Evolutionary conservation across 2,888 invertebrate genomes (phyloP).

Genomic region (Sialis fuliginosa): DNA sequence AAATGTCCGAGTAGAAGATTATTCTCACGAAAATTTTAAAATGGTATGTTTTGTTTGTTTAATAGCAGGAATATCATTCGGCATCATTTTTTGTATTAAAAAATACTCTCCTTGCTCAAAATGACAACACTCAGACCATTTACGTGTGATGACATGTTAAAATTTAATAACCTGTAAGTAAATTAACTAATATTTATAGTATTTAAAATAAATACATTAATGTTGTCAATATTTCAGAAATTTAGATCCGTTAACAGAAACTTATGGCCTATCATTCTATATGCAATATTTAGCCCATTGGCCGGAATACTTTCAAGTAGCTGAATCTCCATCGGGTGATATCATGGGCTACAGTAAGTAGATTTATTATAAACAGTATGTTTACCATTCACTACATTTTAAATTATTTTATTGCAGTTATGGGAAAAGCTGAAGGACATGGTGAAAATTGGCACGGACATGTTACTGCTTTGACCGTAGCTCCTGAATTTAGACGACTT

Average conservation of each 20-base stretch:
- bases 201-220: background rate
- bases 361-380: background rate
- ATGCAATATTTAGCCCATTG: conserved; percentile 95
- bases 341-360: conserved; percentile 96
- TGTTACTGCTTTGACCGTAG: conserved; percentile 93
- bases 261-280: conserved; percentile 89
- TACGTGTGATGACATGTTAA: conserved; percentile 85
- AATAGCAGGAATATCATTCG: no score
- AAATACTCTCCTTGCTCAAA: conserved; percentile 14
- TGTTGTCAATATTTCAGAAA: conserved; percentile 46
- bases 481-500: conserved; percentile 80
- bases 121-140: conserved; percentile 91
- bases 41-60: no score
- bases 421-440: conserved; percentile 97
- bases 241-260: conserved; percentile 93
- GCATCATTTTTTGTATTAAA: no score
- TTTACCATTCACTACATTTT: conserved; percentile 1
- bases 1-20: no score
- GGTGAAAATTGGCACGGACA: conserved; percentile 98
- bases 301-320: conserved; percentile 97
- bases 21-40: no score
- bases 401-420: conserved; percentile 44
- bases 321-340: conserved; percentile 88
- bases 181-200: background rate
- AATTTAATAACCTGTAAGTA: conserved; percentile 88